Evolutionary conservation across 2,113 vertebrate species (phyloP).

Genomic region (Synodontis membranacea): DNA sequence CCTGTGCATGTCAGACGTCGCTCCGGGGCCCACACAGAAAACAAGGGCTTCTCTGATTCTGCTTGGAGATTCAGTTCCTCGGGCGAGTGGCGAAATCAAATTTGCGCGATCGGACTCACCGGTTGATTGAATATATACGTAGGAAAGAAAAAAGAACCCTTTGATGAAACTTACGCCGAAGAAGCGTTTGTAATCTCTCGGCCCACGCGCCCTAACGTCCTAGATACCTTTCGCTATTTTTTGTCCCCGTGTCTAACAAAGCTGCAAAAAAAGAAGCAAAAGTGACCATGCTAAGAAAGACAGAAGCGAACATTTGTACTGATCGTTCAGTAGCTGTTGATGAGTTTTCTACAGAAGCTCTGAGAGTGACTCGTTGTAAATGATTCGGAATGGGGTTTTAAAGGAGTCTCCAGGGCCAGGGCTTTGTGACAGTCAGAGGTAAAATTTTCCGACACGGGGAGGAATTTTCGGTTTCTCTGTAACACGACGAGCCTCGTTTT

Average conservation of each 20-base stretch:
- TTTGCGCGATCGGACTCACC: slow-evolving; percentile 66
- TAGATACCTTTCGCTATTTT: neutral
- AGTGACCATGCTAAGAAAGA: too few relatives aligned
- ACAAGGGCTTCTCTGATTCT: slow-evolving; percentile 62
- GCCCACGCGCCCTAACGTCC: slow-evolving; percentile 51
- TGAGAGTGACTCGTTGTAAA: neutral
- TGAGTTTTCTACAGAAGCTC: too few relatives aligned
- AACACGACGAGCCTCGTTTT: neutral
- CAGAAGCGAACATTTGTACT: too few relatives aligned
- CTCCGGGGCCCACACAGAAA: slow-evolving; percentile 59
- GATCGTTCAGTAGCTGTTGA: too few relatives aligned
- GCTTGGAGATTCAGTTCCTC: slow-evolving; percentile 56
- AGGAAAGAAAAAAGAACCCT: slow-evolving; percentile 59
- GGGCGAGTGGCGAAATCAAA: slow-evolving; percentile 69
- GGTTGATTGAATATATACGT: slow-evolving; percentile 41
- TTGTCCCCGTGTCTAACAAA: too few relatives aligned
- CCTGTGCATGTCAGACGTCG: slow-evolving; percentile 58
- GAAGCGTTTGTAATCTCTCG: slow-evolving; percentile 59
- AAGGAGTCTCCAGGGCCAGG: neutral
- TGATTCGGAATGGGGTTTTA: neutral
- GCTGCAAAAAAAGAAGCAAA: too few relatives aligned
- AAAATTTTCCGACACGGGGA: neutral
- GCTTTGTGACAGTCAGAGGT: neutral
- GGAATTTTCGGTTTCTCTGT: neutral
- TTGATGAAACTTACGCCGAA: slow-evolving; percentile 62